Conservation (phyloP, 1,140 invertebrate genomes). For the Cydia splendana region DNA sequence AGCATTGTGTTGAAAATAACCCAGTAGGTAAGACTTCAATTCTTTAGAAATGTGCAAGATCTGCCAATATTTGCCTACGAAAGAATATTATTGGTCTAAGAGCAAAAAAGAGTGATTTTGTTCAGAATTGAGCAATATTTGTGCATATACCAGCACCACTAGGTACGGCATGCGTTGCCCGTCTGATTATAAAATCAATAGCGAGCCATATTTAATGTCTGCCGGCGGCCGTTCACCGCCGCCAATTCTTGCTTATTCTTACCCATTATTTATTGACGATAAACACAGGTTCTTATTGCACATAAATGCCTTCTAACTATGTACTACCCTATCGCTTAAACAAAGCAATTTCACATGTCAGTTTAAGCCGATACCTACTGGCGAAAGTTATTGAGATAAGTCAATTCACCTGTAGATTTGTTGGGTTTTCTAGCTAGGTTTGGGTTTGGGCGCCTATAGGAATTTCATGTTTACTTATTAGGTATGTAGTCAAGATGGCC, state of each 20-base stretch:
- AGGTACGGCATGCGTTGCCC: slow-evolving; percentile 34
- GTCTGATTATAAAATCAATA: slow-evolving; percentile 58
- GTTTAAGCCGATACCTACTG: neutral
- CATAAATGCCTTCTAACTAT: neutral
- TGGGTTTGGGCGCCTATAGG: too few species aligned
- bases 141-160: slow-evolving; percentile 6
- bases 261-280: slow-evolving; percentile 18
- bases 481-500: too few species aligned
- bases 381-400: neutral
- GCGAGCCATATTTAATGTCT: slow-evolving; percentile 35
- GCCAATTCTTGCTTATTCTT: slow-evolving; percentile 29
- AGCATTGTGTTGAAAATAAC: too few species aligned
- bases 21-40: too few species aligned
- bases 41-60: too few species aligned
- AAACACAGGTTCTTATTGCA: slow-evolving; percentile 13
- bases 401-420: neutral
- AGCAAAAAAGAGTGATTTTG: neutral
- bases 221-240: slow-evolving; percentile 31
- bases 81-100: too few species aligned
- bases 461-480: too few species aligned
- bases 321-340: neutral
- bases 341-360: neutral
- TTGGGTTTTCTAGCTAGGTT: neutral
- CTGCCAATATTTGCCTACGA: too few species aligned
- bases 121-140: neutral